Percentiles rank a stretch among this genome's conserved stretches.
Conservation (phyloP, 2,113 vertebrate species). For the Tapirus terrestris region DNA sequence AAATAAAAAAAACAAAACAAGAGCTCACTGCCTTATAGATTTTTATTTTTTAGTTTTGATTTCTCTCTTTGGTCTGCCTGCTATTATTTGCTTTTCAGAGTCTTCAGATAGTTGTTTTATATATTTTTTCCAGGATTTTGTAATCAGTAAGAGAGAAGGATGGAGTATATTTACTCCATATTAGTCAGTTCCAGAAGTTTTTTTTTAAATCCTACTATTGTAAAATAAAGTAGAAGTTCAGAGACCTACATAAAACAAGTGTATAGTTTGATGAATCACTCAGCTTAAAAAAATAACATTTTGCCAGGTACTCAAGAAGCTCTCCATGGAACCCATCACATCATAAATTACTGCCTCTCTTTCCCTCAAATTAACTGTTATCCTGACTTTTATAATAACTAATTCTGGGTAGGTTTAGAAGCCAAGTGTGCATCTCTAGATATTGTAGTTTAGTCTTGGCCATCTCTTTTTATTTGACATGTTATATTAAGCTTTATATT, state of each 20-base stretch:
- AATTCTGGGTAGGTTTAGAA: background rate
- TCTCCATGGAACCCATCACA: background rate
- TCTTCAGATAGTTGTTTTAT: background rate
- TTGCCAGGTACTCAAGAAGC: background rate
- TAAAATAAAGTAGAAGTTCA: background rate
- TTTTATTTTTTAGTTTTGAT: background rate
- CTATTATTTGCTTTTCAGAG: background rate
- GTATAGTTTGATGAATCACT: background rate
- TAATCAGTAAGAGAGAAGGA: background rate
- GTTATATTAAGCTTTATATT: background rate
- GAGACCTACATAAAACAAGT: background rate
- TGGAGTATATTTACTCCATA: background rate
- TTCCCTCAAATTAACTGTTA: background rate
- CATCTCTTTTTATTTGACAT: background rate
- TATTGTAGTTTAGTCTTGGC: background rate
- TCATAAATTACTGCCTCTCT: background rate
- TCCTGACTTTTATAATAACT: background rate
- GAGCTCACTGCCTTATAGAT: background rate
- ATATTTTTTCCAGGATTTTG: background rate
- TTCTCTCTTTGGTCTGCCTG: background rate
- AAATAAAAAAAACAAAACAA: background rate
- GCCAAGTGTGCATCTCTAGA: background rate
- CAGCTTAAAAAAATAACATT: background rate
- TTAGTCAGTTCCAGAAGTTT: background rate
- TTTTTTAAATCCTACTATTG: background rate